Evolutionary conservation across 2,797 vertebrate genomes (phyloP), one percentile per base, ranked within the genome.

Genomic region (Fratercula arctica): DNA sequence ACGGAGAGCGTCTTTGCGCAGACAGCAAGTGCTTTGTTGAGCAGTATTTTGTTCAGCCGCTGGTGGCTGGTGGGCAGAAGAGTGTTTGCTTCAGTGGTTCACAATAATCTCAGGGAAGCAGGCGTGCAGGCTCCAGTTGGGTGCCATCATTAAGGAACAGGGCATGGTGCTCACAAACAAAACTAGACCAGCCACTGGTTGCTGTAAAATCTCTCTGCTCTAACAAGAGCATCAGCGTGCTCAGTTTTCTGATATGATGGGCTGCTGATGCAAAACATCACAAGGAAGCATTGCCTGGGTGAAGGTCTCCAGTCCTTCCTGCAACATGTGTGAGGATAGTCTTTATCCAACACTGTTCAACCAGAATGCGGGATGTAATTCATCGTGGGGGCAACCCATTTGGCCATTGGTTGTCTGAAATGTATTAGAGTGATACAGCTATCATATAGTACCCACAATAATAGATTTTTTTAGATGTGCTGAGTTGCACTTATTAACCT

Each of bases 401-500:
- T 48, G 31, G 35, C 54, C n/a, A 50, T 21, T 33, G 17, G 33
- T 11, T 76, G 10, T 43, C 43, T 54, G 54, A 83, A 85, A 79
- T 8, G 18, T 21, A 13, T 33, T 18, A 60, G 11, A 72, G 31
- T 1, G 3, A 70, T 10, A 16, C 60, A 77, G 29, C 16, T 41
- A 16, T 23, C 0, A 0, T 16, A 45, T 2, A n/a, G 50, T 5
- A 37, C 7, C 31, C 31, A 45, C 12, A 35, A 1, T 15, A 24
- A 33, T 2, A 31, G 8, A 46, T 14, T 43, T 35, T 21, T 39
- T 73, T 46, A 13, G 31, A 19, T 11, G 6, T 56, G 39, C 33
- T 80, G 63, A 85, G 43, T 24, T 59, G 63, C 8, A 23, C 13
- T 39, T 45, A 29, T 2, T 23, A 61, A 7, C 26, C 53, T 2